Conservation (phyloP, 2,797 vertebrate species). For the Strix occidentalis region DNA sequence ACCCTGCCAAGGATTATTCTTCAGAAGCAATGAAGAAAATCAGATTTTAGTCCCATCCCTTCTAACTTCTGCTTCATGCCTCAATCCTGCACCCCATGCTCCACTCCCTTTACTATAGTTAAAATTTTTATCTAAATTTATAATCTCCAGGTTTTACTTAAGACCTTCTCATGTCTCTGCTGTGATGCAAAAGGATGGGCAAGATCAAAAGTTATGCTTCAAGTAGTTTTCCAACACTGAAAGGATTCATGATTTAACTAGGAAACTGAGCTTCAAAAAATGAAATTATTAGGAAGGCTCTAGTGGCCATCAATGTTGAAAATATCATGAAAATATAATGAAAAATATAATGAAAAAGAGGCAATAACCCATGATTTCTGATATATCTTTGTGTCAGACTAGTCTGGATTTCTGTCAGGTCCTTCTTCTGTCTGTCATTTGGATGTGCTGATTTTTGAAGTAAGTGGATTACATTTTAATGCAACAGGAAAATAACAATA, state of each 20-base stretch:
- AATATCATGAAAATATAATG: background rate
- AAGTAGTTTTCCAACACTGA: background rate
- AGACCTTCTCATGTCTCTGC: background rate
- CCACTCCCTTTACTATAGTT: background rate
- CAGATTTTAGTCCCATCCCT: background rate
- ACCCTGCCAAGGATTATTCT: background rate
- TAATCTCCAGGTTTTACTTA: background rate
- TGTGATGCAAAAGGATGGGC: background rate
- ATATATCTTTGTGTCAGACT: background rate
- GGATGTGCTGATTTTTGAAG: background rate
- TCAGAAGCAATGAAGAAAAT: background rate
- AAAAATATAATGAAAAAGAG: background rate
- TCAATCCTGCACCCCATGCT: background rate
- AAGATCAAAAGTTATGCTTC: background rate
- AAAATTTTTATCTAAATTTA: background rate
- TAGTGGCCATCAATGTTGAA: background rate
- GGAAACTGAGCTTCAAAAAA: background rate
- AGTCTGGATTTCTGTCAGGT: background rate
- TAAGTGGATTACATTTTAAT: background rate
- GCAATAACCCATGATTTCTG: background rate
- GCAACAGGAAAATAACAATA: background rate
- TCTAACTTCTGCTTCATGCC: background rate
- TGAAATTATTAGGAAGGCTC: background rate
- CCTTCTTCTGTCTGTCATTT: background rate
- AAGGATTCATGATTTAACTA: background rate